These are phyloP conservation scores for Aplidium turbinatum DNA, from an alignment of 23 tunicate species.

Conservation along the genomic window DNA sequence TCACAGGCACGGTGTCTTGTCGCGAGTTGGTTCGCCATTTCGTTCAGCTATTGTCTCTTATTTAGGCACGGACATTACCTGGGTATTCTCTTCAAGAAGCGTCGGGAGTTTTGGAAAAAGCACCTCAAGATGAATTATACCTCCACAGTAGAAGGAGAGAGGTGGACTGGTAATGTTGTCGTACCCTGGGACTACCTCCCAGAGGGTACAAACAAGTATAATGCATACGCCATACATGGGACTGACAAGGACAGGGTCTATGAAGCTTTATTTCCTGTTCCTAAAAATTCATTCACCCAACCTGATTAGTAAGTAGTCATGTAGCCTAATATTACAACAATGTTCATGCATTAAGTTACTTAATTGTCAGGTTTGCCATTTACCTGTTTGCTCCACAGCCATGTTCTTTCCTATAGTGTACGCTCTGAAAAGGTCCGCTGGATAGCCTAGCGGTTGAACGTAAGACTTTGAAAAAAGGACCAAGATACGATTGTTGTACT, in stretches of 20 bases:
- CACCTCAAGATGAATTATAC: slow-evolving; percentile 32
- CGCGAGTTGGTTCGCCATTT: too few relatives aligned
- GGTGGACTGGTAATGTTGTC: slow-evolving; percentile 56
- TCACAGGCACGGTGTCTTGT: too few relatives aligned
- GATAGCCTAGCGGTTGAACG: too few relatives aligned
- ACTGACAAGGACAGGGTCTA: slow-evolving; percentile 41
- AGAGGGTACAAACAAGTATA: slow-evolving; percentile 37
- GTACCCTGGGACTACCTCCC: slow-evolving; percentile 87
- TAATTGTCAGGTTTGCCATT: too few relatives aligned
- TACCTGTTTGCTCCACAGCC: too few relatives aligned
- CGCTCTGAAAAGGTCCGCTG: too few relatives aligned
- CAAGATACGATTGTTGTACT: too few relatives aligned
- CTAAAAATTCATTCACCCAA: slow-evolving; percentile 10
- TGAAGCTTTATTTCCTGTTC: slow-evolving; percentile 63
- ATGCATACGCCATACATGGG: slow-evolving; percentile 83
- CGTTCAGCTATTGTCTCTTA: background rate
- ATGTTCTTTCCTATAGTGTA: too few relatives aligned
- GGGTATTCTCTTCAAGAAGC: slow-evolving; percentile 50
- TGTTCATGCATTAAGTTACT: too few relatives aligned
- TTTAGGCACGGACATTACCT: slow-evolving; percentile 79
- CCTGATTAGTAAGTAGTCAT: slow-evolving; percentile 73
- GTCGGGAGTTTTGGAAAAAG: slow-evolving; percentile 57
- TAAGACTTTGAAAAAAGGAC: too few relatives aligned
- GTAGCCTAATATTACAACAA: too few relatives aligned
- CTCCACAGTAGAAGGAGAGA: background rate